phyloP scores from a whole-genome alignment of 2,888 invertebrate genomes.

The Drosophila prolongata region DNA sequence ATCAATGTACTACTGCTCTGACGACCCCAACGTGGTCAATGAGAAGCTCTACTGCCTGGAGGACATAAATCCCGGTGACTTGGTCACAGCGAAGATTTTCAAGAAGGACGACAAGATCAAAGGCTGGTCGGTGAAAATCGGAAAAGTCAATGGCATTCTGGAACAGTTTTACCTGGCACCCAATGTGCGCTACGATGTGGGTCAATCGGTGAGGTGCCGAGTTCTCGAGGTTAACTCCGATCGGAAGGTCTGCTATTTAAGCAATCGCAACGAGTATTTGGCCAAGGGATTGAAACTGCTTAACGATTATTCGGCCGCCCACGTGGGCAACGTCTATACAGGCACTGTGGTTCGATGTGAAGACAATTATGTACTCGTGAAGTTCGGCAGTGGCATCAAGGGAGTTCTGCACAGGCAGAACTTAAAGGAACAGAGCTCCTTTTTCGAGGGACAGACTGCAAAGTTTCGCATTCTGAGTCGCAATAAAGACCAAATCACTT shows the following conservation, averaged over 20 bases:
- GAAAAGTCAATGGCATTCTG: slow-evolving; percentile 86
- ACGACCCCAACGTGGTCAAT: slow-evolving; percentile 86
- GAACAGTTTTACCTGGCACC: slow-evolving; percentile 86
- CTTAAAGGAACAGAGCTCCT: slow-evolving; percentile 54
- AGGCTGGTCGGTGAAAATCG: slow-evolving; percentile 85
- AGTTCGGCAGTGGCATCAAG: slow-evolving; percentile 84
- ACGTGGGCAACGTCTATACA: slow-evolving; percentile 83
- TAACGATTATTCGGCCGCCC: slow-evolving; percentile 85
- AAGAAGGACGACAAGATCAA: slow-evolving; percentile 85
- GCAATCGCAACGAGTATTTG: slow-evolving; percentile 88
- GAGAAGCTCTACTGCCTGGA: slow-evolving; percentile 86
- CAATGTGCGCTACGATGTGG: slow-evolving; percentile 86
- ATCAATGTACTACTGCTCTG: slow-evolving; percentile 88
- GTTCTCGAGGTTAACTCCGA: slow-evolving; percentile 86
- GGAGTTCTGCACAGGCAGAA: slow-evolving; percentile 82
- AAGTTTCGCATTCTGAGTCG: slow-evolving; percentile 76
- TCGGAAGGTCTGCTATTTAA: slow-evolving; percentile 86
- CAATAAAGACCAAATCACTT: slow-evolving; percentile 71
- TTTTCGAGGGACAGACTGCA: slow-evolving; percentile 81
- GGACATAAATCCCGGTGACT: slow-evolving; percentile 86
- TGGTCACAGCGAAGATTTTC: slow-evolving; percentile 86
- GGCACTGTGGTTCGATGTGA: slow-evolving; percentile 82
- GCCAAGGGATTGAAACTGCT: slow-evolving; percentile 86
- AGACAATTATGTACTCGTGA: slow-evolving; percentile 74
- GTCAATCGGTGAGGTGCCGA: slow-evolving; percentile 86